Percentiles rank a stretch among this genome's conserved stretches.
These are phyloP conservation scores for Alligator sinensis DNA, from an alignment of 2,113 vertebrate species.

Conservation along the genomic window DNA sequence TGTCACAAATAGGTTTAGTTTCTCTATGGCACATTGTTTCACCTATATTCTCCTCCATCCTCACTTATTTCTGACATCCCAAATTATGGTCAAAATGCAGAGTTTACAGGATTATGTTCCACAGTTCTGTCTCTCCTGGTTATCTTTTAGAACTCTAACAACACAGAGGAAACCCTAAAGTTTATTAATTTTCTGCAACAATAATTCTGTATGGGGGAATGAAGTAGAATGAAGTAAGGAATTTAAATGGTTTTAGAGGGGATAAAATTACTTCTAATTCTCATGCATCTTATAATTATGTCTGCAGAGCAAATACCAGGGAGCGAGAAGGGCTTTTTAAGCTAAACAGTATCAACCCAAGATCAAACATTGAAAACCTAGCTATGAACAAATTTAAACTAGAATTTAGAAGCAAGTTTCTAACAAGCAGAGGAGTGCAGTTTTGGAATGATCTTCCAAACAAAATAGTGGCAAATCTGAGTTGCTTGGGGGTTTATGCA, in stretches of 20 bases:
- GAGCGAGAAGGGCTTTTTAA: too few species aligned
- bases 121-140: not conserved
- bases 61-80: not conserved
- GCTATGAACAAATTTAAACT: too few species aligned
- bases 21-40: not conserved
- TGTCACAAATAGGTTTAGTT: not conserved
- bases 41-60: not conserved
- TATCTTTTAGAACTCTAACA: not conserved
- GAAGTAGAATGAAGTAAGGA: not conserved
- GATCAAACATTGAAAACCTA: too few species aligned
- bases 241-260: not conserved
- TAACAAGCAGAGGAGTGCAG: too few species aligned
- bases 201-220: not conserved
- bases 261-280: too few species aligned
- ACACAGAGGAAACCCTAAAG: not conserved
- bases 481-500: too few species aligned
- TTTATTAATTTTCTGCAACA: not conserved
- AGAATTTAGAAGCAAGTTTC: too few species aligned
- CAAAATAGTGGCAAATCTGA: too few species aligned
- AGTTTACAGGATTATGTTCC: not conserved
- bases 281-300: too few species aligned
- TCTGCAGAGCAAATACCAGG: too few species aligned
- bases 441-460: too few species aligned
- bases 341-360: too few species aligned
- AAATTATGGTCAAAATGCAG: not conserved